These are phyloP conservation scores for Epicampocera succincta DNA, from an alignment of 2,888 invertebrate species.

Conservation along the genomic window DNA sequence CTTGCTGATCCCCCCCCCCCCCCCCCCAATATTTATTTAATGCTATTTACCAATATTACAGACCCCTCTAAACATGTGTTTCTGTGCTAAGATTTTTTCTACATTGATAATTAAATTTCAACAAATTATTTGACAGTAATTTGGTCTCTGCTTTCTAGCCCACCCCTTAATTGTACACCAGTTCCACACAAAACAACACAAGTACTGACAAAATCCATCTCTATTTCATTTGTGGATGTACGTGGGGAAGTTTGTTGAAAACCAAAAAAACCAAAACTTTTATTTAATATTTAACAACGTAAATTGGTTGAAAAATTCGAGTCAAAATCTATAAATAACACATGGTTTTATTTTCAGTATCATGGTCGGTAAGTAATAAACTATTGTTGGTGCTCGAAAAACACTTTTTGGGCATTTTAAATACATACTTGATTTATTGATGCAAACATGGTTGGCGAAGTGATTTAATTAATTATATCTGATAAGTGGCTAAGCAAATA, in stretches of 20 bases:
- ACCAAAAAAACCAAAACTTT: constrained; percentile 41
- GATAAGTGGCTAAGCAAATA: not conserved
- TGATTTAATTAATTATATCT: constrained; percentile 32
- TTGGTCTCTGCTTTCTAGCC: constrained; percentile 42
- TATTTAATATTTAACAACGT: constrained; percentile 51
- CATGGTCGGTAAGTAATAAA: constrained; percentile 50
- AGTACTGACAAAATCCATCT: not conserved
- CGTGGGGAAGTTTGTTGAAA: not conserved
- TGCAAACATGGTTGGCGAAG: not conserved
- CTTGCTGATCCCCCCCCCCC: too few species aligned
- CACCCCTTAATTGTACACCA: not conserved
- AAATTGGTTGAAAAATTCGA: constrained; percentile 26
- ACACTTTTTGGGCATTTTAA: constrained; percentile 16
- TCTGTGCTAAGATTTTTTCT: constrained; percentile 13
- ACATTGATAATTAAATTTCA: constrained; percentile 71
- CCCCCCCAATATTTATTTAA: too few species aligned
- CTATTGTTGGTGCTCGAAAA: constrained; percentile 25
- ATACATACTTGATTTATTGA: constrained; percentile 37
- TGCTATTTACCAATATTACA: too few species aligned
- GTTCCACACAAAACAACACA: not conserved
- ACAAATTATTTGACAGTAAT: constrained; percentile 70
- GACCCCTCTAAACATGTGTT: not conserved
- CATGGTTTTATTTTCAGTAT: constrained; percentile 31
- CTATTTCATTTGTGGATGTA: not conserved
- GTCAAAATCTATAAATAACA: constrained; percentile 33